A percentile compares a stretch with the other conserved stretches of the same genome.
Conservation (phyloP, 2,888 invertebrate genomes). For the Cerceris rybyensis region DNA sequence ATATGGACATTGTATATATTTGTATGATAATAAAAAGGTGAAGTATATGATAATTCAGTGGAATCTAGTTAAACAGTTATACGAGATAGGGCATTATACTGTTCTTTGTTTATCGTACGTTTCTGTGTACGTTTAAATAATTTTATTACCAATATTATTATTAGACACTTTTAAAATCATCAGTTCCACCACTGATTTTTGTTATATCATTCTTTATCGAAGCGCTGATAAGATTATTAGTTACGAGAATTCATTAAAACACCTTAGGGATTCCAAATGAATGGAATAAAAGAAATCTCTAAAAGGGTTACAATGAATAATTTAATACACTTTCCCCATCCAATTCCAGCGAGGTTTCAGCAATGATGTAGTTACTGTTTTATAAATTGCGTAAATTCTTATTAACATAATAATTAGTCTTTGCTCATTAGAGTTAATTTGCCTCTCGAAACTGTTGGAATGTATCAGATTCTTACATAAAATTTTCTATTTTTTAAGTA, state of each 20-base stretch:
- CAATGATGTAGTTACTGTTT: background rate
- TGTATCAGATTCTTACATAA: too few species aligned
- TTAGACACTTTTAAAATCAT: constrained; percentile 12
- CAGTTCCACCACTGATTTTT: constrained; percentile 8
- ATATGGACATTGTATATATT: constrained; percentile 75
- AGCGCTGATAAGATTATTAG: background rate
- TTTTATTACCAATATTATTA: constrained; percentile 29
- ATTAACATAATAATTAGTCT: too few species aligned
- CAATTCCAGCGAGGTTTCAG: constrained; percentile 4
- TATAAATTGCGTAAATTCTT: background rate
- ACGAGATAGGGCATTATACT: constrained; percentile 53
- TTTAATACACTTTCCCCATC: constrained; percentile 19
- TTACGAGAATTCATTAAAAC: background rate
- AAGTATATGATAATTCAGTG: constrained; percentile 65
- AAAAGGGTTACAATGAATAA: background rate
- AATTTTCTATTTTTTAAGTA: too few species aligned
- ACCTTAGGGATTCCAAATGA: constrained; percentile 7
- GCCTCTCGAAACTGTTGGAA: too few species aligned
- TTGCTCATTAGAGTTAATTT: too few species aligned
- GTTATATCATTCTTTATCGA: constrained; percentile 14
- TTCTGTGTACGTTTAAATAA: constrained; percentile 28
- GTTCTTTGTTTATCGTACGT: constrained; percentile 40
- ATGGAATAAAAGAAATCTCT: constrained; percentile 28
- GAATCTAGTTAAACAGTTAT: constrained; percentile 46
- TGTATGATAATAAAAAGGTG: constrained; percentile 75